Percentiles rank a stretch among this genome's conserved stretches.
Conservation (phyloP, 2,113 vertebrate species). For the Eulemur rufifrons region DNA sequence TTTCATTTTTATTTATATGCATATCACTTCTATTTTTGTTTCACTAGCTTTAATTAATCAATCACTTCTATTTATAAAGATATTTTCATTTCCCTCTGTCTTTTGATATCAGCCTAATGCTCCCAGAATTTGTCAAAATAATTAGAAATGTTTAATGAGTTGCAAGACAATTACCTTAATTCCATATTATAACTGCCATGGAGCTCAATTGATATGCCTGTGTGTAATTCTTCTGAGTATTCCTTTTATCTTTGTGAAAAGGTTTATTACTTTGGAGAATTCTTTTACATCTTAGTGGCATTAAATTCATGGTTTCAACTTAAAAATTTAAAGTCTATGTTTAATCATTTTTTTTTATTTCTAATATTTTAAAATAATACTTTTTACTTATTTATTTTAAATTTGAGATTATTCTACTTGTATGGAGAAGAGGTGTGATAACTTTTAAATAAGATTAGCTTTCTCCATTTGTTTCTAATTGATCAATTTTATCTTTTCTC, state of each 20-base stretch:
- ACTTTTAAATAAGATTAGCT: not conserved
- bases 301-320: constrained; percentile 8
- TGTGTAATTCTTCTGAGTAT: not conserved
- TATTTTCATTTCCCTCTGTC: not conserved
- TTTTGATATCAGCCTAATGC: constrained; percentile 41
- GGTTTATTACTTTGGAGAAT: constrained; percentile 15
- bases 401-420: not conserved
- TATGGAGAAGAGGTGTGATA: not conserved
- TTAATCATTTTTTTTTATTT: not conserved
- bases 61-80: constrained; percentile 56
- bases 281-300: not conserved
- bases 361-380: not conserved
- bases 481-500: not conserved
- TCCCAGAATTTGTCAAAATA: constrained; percentile 66
- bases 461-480: not conserved
- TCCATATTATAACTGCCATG: not conserved
- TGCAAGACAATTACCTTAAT: constrained; percentile 46
- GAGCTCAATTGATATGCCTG: not conserved
- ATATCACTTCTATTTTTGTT: constrained; percentile 50
- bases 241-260: constrained; percentile 8
- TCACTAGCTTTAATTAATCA: constrained; percentile 50
- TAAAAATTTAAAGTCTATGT: not conserved
- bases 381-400: not conserved
- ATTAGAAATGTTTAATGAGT: constrained; percentile 58
- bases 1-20: constrained; percentile 21